Evolutionary conservation across 1,140 invertebrate species (phyloP).

Genomic region (Vollenhovia emeryi): DNA sequence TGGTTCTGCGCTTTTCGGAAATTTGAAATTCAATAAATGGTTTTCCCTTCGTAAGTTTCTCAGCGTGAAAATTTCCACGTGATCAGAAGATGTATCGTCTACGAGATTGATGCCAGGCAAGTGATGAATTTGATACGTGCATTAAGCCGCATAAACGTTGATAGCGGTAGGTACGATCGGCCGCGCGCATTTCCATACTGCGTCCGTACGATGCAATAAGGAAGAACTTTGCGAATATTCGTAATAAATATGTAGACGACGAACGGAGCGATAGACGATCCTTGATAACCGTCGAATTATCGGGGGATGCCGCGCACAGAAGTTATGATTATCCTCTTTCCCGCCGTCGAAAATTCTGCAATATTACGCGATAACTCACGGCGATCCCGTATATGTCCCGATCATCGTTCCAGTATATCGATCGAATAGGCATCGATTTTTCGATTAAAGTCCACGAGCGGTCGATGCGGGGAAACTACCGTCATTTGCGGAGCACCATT

Average conservation of each 20-base stretch:
- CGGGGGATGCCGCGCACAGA: slow-evolving; percentile 41
- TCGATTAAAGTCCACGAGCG: slow-evolving; percentile 27
- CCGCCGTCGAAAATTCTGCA: slow-evolving; percentile 41
- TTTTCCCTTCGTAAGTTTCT: neutral
- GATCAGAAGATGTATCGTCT: slow-evolving; percentile 1
- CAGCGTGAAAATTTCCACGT: neutral
- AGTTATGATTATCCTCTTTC: slow-evolving; percentile 53
- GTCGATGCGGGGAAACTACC: slow-evolving; percentile 7
- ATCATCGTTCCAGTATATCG: slow-evolving; percentile 31
- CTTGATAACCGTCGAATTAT: slow-evolving; percentile 61
- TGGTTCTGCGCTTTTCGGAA: neutral
- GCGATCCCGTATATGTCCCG: slow-evolving; percentile 13
- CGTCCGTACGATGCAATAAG: slow-evolving; percentile 60
- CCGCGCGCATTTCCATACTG: slow-evolving; percentile 53
- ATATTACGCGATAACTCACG: slow-evolving; percentile 49
- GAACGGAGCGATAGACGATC: slow-evolving; percentile 51
- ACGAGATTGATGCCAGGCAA: slow-evolving; percentile 58
- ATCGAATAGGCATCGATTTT: slow-evolving; percentile 47
- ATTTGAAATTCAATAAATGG: neutral
- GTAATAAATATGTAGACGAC: slow-evolving; percentile 60
- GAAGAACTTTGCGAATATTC: slow-evolving; percentile 51
- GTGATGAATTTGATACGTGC: slow-evolving; percentile 71
- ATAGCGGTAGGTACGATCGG: slow-evolving; percentile 49
- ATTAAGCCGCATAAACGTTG: slow-evolving; percentile 70
- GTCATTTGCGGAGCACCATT: slow-evolving; percentile 2